Base-by-base conservation (phyloP, 1,140 invertebrate genomes). In the Lepidotrigona ventralis region DNA sequence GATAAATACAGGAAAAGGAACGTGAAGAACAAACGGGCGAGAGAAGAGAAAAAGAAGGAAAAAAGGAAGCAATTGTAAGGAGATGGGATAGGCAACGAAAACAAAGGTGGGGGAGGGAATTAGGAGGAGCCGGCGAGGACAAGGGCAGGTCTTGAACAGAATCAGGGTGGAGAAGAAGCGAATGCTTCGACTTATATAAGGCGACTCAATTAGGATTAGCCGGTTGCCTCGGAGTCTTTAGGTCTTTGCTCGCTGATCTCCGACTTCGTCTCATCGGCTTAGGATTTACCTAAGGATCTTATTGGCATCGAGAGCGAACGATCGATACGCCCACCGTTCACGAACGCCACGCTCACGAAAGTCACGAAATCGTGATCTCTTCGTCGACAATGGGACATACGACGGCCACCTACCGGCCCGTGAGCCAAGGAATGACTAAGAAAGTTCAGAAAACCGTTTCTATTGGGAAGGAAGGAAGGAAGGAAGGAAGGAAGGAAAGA, bases 171-270 rank as follows among this genome's bases (percentile, higher is more conserved):
- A 82, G 72, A 72, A 82, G 85, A 86, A 88, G 86, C 77, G 87
- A 90, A 72, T 83, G 86, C 86, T 90, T 85, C 85, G 87, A 89
- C 86, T 90, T 88, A 88, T 91, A 92, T 92, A 91, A 92, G 89
- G 89, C 90, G 87, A 91, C 91, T 92, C 92, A 92, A 92, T 92
- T 92, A 92, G 92, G 92, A 92, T 93, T 92, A 93, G 89, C 84
- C 90, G 84, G 85, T 76, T 84, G 77, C 87, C 68, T 80, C 80
- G 85, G 72, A 91, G 81, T 74, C 86, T 87, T 88, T 88, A 86
- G 89, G 89, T 91, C 90, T 90, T 90, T 89, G 89, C 88, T 85
- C 88, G 88, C 89, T 88, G 90, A 88, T 92, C 89, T 91, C 87
- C 89, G 88, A 90, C 87, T 90, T 86, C 85, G 89, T 91, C 90